Evolutionary conservation across 2,797 vertebrate genomes (phyloP).

Genomic region (Pseudocheirus occidentalis): DNA sequence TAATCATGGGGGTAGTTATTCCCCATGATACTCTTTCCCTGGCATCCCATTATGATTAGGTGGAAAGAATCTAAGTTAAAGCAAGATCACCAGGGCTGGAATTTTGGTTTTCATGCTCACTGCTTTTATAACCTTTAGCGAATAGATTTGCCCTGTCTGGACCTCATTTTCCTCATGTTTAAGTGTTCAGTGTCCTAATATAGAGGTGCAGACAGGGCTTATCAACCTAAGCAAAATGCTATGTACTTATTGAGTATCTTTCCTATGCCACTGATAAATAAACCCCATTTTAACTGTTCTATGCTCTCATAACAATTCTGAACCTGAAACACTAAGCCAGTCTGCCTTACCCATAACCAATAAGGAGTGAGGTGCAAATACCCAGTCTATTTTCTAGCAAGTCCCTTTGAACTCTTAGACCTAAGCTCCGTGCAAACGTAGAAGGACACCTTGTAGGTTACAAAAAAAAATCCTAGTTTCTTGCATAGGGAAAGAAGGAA

Average conservation of each 20-base stretch:
- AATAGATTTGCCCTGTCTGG: not conserved
- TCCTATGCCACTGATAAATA: not conserved
- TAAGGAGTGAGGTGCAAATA: not conserved
- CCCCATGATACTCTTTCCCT: not conserved
- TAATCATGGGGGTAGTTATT: not conserved
- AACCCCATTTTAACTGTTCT: not conserved
- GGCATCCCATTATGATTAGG: not conserved
- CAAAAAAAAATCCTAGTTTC: not conserved
- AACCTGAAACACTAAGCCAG: not conserved
- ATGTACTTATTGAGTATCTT: not conserved
- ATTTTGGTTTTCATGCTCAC: not conserved
- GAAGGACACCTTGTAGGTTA: not conserved
- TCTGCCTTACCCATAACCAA: not conserved
- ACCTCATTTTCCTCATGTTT: not conserved
- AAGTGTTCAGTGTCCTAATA: not conserved
- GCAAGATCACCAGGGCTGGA: not conserved
- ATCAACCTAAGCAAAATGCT: not conserved
- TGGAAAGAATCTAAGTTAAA: not conserved
- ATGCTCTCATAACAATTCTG: not conserved
- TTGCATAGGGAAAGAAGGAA: not conserved
- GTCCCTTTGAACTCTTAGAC: not conserved
- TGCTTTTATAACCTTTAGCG: not conserved
- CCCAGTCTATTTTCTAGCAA: not conserved
- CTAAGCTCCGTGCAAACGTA: not conserved
- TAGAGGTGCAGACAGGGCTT: not conserved